phyloP scores from a whole-genome alignment of 1,140 invertebrate species.

The Asbolus verrucosus region DNA sequence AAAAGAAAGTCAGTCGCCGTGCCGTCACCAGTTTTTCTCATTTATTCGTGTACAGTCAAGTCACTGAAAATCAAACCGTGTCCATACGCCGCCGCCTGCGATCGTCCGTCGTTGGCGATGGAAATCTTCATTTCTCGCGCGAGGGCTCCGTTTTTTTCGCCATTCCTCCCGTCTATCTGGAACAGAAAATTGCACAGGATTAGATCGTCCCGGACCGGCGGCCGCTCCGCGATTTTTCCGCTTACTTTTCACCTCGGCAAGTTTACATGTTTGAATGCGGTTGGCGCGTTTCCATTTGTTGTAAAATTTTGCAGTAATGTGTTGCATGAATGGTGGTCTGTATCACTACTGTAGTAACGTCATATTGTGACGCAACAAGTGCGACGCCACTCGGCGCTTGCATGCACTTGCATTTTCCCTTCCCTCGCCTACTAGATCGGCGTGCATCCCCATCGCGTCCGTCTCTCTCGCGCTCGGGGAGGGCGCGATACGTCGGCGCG shows the following conservation, averaged over 20 bases:
- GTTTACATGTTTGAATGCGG: constrained; percentile 36
- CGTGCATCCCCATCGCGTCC: constrained; percentile 59
- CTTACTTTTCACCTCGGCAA: constrained; percentile 54
- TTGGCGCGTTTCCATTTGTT: constrained; percentile 56
- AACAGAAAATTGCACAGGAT: constrained; percentile 50
- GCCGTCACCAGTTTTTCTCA: neutral
- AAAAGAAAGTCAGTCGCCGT: constrained; percentile 31
- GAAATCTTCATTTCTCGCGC: constrained; percentile 36
- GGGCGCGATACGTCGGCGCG: constrained; percentile 48
- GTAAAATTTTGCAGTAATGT: constrained; percentile 59
- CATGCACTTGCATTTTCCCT: constrained; percentile 65
- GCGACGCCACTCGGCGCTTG: constrained; percentile 64
- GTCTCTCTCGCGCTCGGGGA: constrained; percentile 46
- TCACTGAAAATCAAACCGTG: constrained; percentile 40
- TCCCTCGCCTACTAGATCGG: constrained; percentile 55
- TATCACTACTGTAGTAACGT: constrained; percentile 63
- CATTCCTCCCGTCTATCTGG: constrained; percentile 45
- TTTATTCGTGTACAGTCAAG: too few species aligned
- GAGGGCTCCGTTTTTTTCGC: constrained; percentile 25
- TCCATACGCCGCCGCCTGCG: constrained; percentile 20
- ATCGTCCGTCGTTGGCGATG: too few species aligned
- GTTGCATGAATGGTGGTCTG: constrained; percentile 62
- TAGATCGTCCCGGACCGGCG: constrained; percentile 43
- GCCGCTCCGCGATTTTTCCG: constrained; percentile 43
- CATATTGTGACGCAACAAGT: constrained; percentile 66